These are phyloP conservation scores for Crocidura indochinensis DNA, from an alignment of 2,797 vertebrate genomes.

Conservation along the genomic window DNA sequence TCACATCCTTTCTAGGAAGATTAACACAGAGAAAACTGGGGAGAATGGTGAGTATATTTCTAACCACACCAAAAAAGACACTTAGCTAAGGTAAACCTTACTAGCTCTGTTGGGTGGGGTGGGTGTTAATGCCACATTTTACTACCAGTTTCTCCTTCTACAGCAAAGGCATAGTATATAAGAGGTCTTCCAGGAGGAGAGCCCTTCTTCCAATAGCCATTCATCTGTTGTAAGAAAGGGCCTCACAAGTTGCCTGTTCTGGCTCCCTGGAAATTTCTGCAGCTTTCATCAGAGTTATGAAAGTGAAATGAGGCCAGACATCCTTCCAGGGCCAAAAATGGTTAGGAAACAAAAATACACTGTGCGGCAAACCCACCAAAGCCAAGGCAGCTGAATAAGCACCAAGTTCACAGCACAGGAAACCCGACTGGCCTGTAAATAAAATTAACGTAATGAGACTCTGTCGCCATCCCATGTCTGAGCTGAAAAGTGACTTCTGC, in stretches of 20 bases:
- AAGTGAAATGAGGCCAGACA: constrained; percentile 84
- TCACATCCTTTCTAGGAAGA: not conserved
- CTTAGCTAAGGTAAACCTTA: not conserved
- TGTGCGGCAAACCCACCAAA: constrained; percentile 81
- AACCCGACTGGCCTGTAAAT: constrained; percentile 86
- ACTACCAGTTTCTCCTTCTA: not conserved
- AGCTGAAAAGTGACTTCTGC: constrained; percentile 79
- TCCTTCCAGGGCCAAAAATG: constrained; percentile 84
- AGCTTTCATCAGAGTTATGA: constrained; percentile 86
- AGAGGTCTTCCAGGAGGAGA: constrained; percentile 57
- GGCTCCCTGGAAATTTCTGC: constrained; percentile 82
- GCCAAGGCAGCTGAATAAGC: constrained; percentile 90
- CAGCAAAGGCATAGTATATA: not conserved
- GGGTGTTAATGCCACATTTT: not conserved
- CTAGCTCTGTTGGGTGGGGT: not conserved
- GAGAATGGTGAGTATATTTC: not conserved
- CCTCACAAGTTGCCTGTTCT: constrained; percentile 78
- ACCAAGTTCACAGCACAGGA: constrained; percentile 87
- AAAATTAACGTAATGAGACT: constrained; percentile 87
- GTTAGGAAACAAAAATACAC: constrained; percentile 87
- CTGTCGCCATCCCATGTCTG: constrained; percentile 83
- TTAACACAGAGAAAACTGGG: not conserved
- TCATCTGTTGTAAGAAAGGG: not conserved
- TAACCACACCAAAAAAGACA: not conserved
- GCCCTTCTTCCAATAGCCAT: constrained; percentile 61